Evolutionary conservation across 2,797 vertebrate species (phyloP).

Genomic region (Sylvilagus floridanus): DNA sequence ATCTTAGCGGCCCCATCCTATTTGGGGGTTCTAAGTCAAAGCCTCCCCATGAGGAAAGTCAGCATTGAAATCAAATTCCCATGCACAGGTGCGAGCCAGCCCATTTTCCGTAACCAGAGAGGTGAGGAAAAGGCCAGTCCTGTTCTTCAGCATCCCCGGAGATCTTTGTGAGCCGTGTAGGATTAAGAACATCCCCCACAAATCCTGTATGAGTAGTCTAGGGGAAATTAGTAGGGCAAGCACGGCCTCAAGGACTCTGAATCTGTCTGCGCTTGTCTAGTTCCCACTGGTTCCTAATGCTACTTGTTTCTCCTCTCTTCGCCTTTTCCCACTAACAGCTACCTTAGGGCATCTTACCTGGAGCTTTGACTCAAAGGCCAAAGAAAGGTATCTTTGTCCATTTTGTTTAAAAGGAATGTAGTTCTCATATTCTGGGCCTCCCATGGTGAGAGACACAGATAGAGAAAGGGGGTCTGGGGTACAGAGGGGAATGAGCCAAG

Average conservation of each 20-base stretch:
- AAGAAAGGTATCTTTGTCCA: not conserved
- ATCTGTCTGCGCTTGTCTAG: not conserved
- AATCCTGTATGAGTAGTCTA: not conserved
- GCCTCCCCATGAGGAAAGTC: not conserved
- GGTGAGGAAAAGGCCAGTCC: not conserved
- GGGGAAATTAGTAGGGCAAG: not conserved
- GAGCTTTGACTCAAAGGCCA: slow-evolving; percentile 3
- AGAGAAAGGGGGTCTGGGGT: too few relatives aligned
- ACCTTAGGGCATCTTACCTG: not conserved
- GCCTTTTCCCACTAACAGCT: slow-evolving; percentile 17
- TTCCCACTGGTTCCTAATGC: not conserved
- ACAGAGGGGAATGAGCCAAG: too few relatives aligned
- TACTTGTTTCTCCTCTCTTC: not conserved
- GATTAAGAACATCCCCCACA: too few relatives aligned
- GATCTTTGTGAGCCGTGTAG: not conserved
- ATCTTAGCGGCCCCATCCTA: not conserved
- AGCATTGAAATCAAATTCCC: not conserved
- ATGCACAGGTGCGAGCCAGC: not conserved
- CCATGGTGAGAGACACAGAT: too few relatives aligned
- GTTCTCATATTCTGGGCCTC: too few relatives aligned
- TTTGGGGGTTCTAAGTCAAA: not conserved
- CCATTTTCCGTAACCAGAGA: not conserved
- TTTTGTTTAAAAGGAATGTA: too few relatives aligned
- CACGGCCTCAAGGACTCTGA: not conserved
- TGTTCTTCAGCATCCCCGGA: not conserved